Evolutionary conservation across 2,113 vertebrate genomes (phyloP), one percentile per base, ranked within the genome.

Genomic region (Aegotheles bennettii): DNA sequence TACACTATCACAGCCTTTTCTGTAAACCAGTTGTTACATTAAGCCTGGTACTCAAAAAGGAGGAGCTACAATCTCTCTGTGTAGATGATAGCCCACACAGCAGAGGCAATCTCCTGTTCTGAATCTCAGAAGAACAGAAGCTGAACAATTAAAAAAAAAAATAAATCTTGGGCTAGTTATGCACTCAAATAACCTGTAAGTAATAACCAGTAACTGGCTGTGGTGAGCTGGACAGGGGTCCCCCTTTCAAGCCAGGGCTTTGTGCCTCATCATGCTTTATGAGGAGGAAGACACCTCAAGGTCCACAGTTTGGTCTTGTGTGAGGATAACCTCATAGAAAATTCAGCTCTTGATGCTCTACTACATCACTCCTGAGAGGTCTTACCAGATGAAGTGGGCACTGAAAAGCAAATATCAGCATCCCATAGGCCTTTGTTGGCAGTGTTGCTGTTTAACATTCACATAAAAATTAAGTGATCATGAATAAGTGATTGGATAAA

Each of bases 121-220:
- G 78, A 76, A 54, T 26, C 35, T 33, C 13, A 59, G 6, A 45
- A 31, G 8, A 76, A 9, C 4, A n/a, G 40, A 25, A 71, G 33
- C 3, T 63, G 38, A 29, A 57, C 19, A 50, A 59, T 26, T 47
- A 54, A 54, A 31, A 54, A 4, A 48, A 56, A 36, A 15, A n/a
- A 19, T 4, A 10, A 19, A 47, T 19, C 54, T 28, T 74, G 19
- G 15, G 4, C 29, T 67, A 56, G 40, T 14, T 47, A 3, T 71
- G 6, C 7, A 20, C 10, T 68, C 1, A 0, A 8, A 20, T 43
- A 47, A 82, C 35, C 9, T 53, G 3, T 19, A 70, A 31, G 2
- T 45, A 51, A 50, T 16, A 84, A 35, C n/a, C 11, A 78, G 16
- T 0, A 36, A 6, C 18, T 33, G 42, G 7, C 31, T 40, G 13